Evolutionary conservation across 2,888 invertebrate species (phyloP), one percentile per base, ranked within the genome.

Genomic region (Idaea straminata): DNA sequence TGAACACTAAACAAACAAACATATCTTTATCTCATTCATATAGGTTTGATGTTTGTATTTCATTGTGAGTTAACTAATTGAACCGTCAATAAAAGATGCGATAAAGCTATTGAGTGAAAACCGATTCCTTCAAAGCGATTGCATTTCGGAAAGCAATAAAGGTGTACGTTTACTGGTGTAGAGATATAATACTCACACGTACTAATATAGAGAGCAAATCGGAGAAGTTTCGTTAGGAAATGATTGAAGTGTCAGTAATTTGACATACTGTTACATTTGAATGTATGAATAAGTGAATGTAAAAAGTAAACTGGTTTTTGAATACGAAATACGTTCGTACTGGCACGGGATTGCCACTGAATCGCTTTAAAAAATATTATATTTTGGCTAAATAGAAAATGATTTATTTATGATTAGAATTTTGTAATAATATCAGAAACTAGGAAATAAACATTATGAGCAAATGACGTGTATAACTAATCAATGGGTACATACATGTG

Each of bases 31-130:
- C 25, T 25, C 25, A 13, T 47, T 47, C 7, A 10, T 13, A 47
- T 47, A 13, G 13, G 13, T 13, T 47, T 47, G 47, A 13, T 7
- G 13, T 6, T 47, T 47, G 13, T 7, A 47, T 47, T 47, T 10
- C 7, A 47, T 13, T 6, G 5, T 10, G 47, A 47, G 47, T 47
- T 47, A 47, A 47, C 13, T 47, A 47, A 47, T 47, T 7, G 7
- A 47, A 47, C 5, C 13, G 10, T 47, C 47, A 47, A 47, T 47
- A 47, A 47, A 47, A 47, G 47, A 47, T 13, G 47, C 47, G 47
- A 47, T 47, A 47, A 47, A 67, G 35, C 61, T 35, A 13, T 5
- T 10, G 47, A 47, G 47, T 47, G 47, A 13, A 47, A 47, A 47
- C 47, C 47, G 47, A 47, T 47, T 47, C 47, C 47, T 47, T 47